These are phyloP conservation scores for Pteropus alecto DNA, from an alignment of 2,113 vertebrate genomes.

Conservation along the genomic window DNA sequence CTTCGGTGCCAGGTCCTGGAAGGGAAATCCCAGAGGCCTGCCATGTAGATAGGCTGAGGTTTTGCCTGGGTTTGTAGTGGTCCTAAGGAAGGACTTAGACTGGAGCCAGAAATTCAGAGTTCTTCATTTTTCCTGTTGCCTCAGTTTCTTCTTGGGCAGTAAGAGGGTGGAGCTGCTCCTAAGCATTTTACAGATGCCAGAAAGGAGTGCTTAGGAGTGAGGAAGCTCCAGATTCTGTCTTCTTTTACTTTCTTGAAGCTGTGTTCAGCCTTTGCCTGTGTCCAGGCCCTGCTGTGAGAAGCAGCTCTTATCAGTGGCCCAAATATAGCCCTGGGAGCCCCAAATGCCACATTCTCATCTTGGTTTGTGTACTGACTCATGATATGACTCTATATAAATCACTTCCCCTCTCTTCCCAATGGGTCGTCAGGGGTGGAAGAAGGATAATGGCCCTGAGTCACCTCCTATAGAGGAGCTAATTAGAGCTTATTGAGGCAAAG, in stretches of 20 bases:
- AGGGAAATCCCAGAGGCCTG: background rate
- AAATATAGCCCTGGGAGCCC: slow-evolving; percentile 56
- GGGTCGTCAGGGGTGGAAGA: slow-evolving; percentile 43
- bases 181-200: background rate
- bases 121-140: background rate
- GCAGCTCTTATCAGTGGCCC: background rate
- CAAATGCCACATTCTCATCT: slow-evolving; percentile 50
- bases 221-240: background rate
- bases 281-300: slow-evolving; percentile 13
- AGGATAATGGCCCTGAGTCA: slow-evolving; percentile 72
- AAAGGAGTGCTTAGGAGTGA: background rate
- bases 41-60: background rate
- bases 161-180: background rate
- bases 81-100: background rate
- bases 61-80: background rate
- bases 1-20: background rate
- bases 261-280: background rate
- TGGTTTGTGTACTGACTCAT: slow-evolving; percentile 67
- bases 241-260: background rate
- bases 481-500: slow-evolving; percentile 46
- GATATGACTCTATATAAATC: slow-evolving; percentile 63
- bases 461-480: slow-evolving; percentile 54
- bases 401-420: slow-evolving; percentile 56
- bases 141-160: slow-evolving; percentile 5
- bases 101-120: background rate